A percentile compares a stretch with the other conserved stretches of the same genome.
phyloP scores from a whole-genome alignment of 2,113 vertebrate genomes.

The Anolis carolinensis region DNA sequence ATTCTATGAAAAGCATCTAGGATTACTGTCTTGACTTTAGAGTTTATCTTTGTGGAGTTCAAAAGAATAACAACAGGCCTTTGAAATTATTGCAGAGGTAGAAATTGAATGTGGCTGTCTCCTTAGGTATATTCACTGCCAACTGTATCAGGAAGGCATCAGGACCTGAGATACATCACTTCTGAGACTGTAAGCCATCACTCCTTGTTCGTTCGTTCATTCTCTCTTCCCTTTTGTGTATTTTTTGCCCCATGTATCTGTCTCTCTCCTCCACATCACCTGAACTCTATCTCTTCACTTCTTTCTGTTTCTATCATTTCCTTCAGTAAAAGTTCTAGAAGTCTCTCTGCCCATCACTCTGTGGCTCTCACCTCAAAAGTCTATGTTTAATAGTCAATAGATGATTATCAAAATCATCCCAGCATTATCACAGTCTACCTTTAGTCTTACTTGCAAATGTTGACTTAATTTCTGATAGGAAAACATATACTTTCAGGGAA shows the following conservation, averaged over 20 bases:
- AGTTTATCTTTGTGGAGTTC: neutral
- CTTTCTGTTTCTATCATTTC: neutral
- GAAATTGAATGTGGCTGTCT: slow-evolving; percentile 27
- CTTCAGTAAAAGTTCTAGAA: neutral
- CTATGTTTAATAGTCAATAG: neutral
- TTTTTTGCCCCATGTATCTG: slow-evolving; percentile 27
- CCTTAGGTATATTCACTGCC: slow-evolving; percentile 73
- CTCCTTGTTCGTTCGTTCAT: neutral
- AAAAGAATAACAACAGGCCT: neutral
- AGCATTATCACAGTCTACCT: neutral
- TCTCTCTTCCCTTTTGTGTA: neutral
- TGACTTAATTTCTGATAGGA: neutral
- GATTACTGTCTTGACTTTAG: neutral
- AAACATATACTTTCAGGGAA: neutral
- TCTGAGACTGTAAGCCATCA: slow-evolving; percentile 71
- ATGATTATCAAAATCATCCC: neutral
- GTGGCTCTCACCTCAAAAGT: neutral
- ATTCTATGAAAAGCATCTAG: neutral
- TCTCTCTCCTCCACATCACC: neutral
- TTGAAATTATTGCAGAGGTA: neutral
- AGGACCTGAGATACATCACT: slow-evolving; percentile 76
- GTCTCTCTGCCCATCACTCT: neutral
- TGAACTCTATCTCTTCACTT: neutral
- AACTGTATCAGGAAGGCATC: slow-evolving; percentile 71
- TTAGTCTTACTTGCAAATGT: no score